A percentile compares a stretch with the other conserved stretches of the same genome.
phyloP scores from a whole-genome alignment of 2,888 invertebrate species.

The Tachina fera region DNA sequence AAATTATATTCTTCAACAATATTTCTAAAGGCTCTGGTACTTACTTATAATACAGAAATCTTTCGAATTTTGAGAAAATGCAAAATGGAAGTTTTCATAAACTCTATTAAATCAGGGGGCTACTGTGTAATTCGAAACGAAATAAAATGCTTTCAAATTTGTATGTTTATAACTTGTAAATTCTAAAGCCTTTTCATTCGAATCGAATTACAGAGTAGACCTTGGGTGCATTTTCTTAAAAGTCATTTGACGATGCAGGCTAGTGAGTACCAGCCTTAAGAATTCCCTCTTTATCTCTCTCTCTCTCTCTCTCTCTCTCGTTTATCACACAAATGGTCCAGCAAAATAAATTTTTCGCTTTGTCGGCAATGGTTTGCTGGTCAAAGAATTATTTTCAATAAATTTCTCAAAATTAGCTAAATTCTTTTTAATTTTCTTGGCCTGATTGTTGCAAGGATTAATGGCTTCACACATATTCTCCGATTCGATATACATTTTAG shows the following conservation, averaged over 20 bases:
- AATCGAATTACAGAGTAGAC: too few species aligned
- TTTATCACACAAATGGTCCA: conserved; percentile 81
- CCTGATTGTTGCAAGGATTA: conserved; percentile 70
- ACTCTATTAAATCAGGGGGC: too few species aligned
- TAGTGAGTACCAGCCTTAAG: too few species aligned
- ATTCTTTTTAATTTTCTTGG: conserved; percentile 77
- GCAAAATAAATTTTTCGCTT: conserved; percentile 82
- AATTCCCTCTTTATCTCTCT: neutral
- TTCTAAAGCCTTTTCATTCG: too few species aligned
- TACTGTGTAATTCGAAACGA: too few species aligned
- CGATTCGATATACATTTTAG: conserved; percentile 25
- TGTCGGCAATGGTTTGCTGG: conserved; percentile 80
- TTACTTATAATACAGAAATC: neutral
- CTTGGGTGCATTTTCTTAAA: too few species aligned
- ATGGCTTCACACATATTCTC: conserved; percentile 66
- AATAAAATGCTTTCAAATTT: too few species aligned
- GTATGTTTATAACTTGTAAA: too few species aligned
- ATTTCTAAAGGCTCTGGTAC: neutral
- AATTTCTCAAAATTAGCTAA: conserved; percentile 81
- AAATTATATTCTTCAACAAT: too few species aligned
- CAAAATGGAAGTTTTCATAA: too few species aligned
- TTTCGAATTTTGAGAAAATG: too few species aligned
- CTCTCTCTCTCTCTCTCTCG: conserved; percentile 13
- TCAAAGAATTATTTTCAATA: conserved; percentile 77
- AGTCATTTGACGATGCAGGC: too few species aligned